A percentile compares a stretch with the other conserved stretches of the same genome.
These are phyloP conservation scores for Aquatica leii DNA, from an alignment of 2,888 invertebrate genomes.

Conservation along the genomic window DNA sequence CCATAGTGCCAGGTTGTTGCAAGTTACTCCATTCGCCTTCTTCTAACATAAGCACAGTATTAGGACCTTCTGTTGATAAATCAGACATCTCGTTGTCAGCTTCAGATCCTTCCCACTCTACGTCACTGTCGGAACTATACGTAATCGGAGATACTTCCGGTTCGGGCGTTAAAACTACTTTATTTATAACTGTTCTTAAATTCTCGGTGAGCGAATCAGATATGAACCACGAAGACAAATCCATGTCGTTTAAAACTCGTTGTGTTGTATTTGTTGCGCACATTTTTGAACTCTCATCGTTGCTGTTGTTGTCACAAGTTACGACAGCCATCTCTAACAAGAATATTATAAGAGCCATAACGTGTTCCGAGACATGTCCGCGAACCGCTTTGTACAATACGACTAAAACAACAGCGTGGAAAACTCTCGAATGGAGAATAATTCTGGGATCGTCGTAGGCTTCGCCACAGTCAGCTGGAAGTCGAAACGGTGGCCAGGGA, in stretches of 20 bases:
- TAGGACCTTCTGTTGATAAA: conserved; percentile 53
- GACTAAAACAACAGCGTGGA: conserved; percentile 79
- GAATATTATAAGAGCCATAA: conserved; percentile 86
- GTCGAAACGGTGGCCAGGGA: conserved; percentile 82
- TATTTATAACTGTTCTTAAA: conserved; percentile 72
- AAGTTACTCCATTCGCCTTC: conserved; percentile 46
- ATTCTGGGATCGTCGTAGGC: conserved; percentile 75
- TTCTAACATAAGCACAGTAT: conserved; percentile 58
- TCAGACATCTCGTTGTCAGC: conserved; percentile 65
- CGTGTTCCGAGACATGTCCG: conserved; percentile 83
- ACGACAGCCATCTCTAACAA: conserved; percentile 84
- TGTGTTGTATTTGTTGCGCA: conserved; percentile 58
- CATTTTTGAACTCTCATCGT: conserved; percentile 62
- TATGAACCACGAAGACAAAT: conserved; percentile 72
- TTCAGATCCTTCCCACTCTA: conserved; percentile 79
- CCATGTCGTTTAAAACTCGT: conserved; percentile 64
- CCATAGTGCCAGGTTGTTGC: conserved; percentile 38
- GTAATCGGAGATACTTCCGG: conserved; percentile 65
- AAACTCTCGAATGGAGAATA: conserved; percentile 67
- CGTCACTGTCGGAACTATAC: conserved; percentile 76
- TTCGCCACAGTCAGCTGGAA: conserved; percentile 70
- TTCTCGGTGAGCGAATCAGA: conserved; percentile 80
- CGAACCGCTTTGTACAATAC: conserved; percentile 87
- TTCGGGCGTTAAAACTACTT: conserved; percentile 69
- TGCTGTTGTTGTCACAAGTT: conserved; percentile 57